Evolutionary conservation across 2,888 invertebrate genomes (phyloP).

Genomic region (Eupeodes luniger): DNA sequence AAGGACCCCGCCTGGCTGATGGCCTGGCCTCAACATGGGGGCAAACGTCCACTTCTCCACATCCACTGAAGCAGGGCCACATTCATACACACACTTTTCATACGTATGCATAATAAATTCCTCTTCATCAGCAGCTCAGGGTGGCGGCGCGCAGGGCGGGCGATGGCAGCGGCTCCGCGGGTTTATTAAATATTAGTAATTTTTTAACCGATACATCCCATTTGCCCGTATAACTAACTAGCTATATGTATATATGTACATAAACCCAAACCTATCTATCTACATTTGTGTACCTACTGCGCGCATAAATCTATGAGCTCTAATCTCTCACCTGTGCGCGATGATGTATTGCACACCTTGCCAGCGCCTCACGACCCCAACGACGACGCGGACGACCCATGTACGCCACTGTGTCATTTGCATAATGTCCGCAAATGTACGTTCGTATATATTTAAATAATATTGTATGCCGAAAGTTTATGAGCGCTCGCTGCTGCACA

Average conservation of each 20-base stretch:
- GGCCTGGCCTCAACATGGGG: background rate
- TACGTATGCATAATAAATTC: conserved; percentile 65
- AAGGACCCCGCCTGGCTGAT: conserved; percentile 35
- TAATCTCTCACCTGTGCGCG: conserved; percentile 61
- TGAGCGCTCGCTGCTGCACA: conserved; percentile 37
- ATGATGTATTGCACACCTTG: conserved; percentile 75
- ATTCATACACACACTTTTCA: conserved; percentile 40
- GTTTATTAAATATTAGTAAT: conserved; percentile 74
- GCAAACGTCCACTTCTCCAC: background rate
- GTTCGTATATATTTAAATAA: conserved; percentile 40
- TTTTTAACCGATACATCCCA: conserved; percentile 62
- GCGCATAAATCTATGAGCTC: conserved; percentile 71
- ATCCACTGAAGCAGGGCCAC: background rate
- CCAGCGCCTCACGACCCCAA: conserved; percentile 64
- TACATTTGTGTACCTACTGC: background rate
- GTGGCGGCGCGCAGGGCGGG: background rate
- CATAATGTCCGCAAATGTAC: conserved; percentile 75
- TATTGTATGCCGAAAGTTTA: conserved; percentile 60
- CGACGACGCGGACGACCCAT: conserved; percentile 37
- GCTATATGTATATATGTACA: too few species aligned
- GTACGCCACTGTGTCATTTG: conserved; percentile 76
- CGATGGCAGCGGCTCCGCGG: background rate
- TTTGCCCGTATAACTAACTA: conserved; percentile 30
- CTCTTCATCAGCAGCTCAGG: conserved; percentile 47
- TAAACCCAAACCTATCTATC: background rate